Base-by-base conservation (phyloP, 2,113 vertebrate genomes). In the Spermophilus dauricus region DNA sequence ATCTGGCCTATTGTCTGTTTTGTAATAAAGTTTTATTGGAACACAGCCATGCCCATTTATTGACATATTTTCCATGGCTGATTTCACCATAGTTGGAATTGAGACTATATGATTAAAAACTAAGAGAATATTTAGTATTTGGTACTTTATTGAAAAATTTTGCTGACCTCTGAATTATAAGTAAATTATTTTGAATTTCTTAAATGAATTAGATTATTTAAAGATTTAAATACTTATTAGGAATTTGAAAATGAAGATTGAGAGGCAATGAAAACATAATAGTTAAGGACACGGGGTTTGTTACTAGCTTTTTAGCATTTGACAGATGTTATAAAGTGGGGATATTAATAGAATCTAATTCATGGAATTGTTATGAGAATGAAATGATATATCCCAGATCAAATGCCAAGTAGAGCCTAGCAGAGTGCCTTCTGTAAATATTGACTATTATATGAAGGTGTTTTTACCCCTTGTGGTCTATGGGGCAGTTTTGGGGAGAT, bases 11-110 rank as follows among this genome's bases (percentile, higher is more conserved):
- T 37, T 8, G 12, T 75, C 32, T 87, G 26, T 51, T 91, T 90
- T 91, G 58, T 87, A 76, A 63, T 73, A 90, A 96, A 85, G 65
- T 86, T 96, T 91, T 89, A 83, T 45, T 83, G 80, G 87, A 48
- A 92, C 45, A 69, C 34, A 89, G 69, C 65, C 34, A n/a, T 56
- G 22, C 28, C 11, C 4, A 5, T 67, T 65, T 22, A n/a, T 86
- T 83, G 90, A 86, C 72, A 45, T 76, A 48, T 75, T 76, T 37
- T 14, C 85, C 53, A 30, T 39, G 86, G 69, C 69, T 75, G 34
- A 48, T 93, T 96, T 93, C 30, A 67, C 10, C 39, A 51, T 51
- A 53, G 26, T 5, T 76, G 72, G n/a, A 72, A 70, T 28, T 10
- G 42, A 83, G 34, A 65, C 16, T 5, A 4, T 1, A 2, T 34